phyloP scores from a whole-genome alignment of 2,888 invertebrate species.

The Amiota mariae region DNA sequence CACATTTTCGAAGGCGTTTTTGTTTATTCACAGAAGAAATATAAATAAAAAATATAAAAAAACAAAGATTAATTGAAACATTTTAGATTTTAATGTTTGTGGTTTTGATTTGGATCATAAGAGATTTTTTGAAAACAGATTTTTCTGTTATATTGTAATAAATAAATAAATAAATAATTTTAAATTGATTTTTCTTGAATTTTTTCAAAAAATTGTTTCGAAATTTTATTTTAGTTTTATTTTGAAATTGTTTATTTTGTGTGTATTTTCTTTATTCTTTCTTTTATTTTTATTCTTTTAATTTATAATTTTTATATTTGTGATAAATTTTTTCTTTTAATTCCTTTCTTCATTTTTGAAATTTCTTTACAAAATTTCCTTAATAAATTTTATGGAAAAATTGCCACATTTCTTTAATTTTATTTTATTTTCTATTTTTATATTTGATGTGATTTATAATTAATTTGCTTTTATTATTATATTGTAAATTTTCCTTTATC shows the following conservation, averaged over 20 bases:
- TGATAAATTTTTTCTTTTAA: constrained; percentile 1
- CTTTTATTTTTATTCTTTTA: neutral
- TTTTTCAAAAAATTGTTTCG: neutral
- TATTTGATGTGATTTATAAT: neutral
- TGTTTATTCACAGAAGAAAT: too few species aligned
- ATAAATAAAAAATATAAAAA: too few species aligned
- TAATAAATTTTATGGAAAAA: neutral
- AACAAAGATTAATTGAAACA: too few species aligned
- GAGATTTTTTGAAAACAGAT: neutral
- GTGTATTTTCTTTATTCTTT: neutral
- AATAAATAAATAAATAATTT: neutral
- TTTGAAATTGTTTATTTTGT: too few species aligned
- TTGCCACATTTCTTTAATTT: neutral
- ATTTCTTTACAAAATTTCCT: neutral
- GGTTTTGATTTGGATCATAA: neutral
- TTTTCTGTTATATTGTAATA: neutral
- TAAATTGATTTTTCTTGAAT: neutral
- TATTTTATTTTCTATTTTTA: neutral
- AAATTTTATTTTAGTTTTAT: neutral
- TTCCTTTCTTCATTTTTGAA: constrained; percentile 9
- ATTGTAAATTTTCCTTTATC: constrained; percentile 46
- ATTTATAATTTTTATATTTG: neutral
- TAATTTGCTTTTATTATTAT: neutral
- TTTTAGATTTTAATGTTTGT: neutral
- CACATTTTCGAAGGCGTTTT: too few species aligned